Evolutionary conservation across 92 coral and sea anemone genomes (phyloP), one percentile per base, ranked within the genome.

Genomic region (Anthopleura xanthogrammica): DNA sequence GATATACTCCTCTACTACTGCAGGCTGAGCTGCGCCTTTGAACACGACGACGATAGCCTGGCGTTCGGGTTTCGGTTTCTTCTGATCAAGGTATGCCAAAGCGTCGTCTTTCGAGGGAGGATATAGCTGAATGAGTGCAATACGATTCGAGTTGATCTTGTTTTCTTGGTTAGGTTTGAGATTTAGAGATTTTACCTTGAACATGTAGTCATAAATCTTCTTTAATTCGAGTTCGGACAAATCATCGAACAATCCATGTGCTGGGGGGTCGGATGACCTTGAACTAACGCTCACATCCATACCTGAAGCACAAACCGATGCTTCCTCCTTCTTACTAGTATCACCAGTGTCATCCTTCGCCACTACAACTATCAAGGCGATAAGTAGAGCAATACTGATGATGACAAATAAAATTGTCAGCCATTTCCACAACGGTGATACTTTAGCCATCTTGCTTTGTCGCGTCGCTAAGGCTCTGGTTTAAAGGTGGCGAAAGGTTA

Each of bases 31-130:
- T 0, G 90, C 90, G 54, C 95, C 95, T 41, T 75, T 58, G 80
- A 92, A 90, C 20, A 87, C 71, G 16, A 92, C 95, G 12, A 92
- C 95, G 17, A 81, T 72, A 41, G 93, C 95, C 54, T 52, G 60
- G 22, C 95, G 81, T 8, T 76, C 85, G 0, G 95, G 95, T 72
- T 87, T 87, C 24, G 56, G 23, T 65, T 82, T 60, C 24, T 64
- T 70, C 41, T 60, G 74, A 66, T 92, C 95, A 22, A 92, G 80
- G 73, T 66, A 86, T 11, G 78, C 89, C 46, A 92, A 72, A 2
- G 86, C 95, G 41, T 65, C 83, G 13, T 80, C 91, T 79, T 92
- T 92, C 0, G 77, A 81, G 14, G 95, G 95, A 8, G 82, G 90
- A 17, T 77, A 65, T 3, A 90, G 64, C 77, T 90, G 90, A 17